Evolutionary conservation across 92 coral and sea anemone genomes (phyloP).

Genomic region (Micromussa lordhowensis): DNA sequence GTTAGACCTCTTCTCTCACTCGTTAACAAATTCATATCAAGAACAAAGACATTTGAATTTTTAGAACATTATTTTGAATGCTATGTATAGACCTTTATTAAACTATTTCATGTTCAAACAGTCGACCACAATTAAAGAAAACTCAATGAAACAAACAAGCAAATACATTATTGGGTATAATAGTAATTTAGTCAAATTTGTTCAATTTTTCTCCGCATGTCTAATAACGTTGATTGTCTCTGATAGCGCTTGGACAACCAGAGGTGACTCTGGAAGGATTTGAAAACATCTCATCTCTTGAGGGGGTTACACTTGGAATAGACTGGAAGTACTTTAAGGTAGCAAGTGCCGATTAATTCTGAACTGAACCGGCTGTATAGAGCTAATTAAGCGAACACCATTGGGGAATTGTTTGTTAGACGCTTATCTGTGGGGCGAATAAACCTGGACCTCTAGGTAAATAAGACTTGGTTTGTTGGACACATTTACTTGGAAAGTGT

Average conservation of each 20-base stretch:
- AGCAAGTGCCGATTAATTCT: neutral
- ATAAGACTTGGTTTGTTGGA: no score
- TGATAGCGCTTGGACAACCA: conserved; percentile 82
- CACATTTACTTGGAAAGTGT: no score
- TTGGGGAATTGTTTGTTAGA: neutral
- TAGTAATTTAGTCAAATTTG: neutral
- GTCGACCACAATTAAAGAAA: no score
- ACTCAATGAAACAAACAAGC: neutral
- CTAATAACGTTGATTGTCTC: neutral
- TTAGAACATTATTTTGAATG: neutral
- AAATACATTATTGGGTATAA: neutral
- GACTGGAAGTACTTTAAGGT: conserved; percentile 90
- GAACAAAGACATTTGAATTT: neutral
- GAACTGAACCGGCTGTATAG: neutral
- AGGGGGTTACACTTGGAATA: conserved; percentile 75
- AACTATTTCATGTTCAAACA: neutral
- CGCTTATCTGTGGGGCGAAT: neutral
- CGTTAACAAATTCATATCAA: neutral
- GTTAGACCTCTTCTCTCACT: neutral
- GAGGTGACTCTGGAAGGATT: conserved; percentile 88
- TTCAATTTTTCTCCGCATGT: neutral
- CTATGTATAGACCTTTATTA: neutral
- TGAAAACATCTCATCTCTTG: conserved; percentile 59
- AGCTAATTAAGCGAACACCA: neutral
- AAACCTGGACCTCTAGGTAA: no score